These are phyloP conservation scores for Trichogramma evanescens DNA, from an alignment of 2,888 invertebrate species.

Conservation along the genomic window DNA sequence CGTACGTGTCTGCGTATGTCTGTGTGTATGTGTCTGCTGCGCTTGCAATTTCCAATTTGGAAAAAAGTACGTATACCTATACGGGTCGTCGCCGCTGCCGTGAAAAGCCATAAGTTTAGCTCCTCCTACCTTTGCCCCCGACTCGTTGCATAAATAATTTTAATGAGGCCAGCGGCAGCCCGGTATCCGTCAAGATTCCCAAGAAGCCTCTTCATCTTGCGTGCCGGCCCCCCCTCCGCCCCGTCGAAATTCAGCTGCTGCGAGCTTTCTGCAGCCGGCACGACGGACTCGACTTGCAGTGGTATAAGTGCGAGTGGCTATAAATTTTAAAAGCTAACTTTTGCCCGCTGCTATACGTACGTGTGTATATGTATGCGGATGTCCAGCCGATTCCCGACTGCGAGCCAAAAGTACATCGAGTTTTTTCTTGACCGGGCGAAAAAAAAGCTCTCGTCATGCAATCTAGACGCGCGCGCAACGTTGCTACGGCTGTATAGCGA, in stretches of 20 bases:
- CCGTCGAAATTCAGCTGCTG: background rate
- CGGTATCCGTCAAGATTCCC: background rate
- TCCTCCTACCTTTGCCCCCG: no score
- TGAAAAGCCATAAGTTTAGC: background rate
- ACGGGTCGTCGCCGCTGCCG: background rate
- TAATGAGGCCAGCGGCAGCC: conserved; percentile 4
- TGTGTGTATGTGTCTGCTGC: background rate
- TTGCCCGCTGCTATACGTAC: background rate
- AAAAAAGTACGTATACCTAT: background rate
- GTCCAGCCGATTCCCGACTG: no score
- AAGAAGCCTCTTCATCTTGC: background rate
- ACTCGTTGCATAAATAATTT: conserved; percentile 10
- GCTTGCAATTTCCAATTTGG: background rate
- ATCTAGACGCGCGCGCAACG: no score
- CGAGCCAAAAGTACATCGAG: no score
- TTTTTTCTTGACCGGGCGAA: no score
- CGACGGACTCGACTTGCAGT: background rate
- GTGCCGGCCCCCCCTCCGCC: background rate
- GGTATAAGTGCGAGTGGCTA: conserved; percentile 14
- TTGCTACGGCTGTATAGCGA: no score
- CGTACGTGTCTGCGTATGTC: background rate
- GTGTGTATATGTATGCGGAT: no score
- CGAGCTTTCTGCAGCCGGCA: background rate
- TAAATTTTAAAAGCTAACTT: conserved; percentile 29
- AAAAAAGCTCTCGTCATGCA: no score